A percentile compares a stretch with the other conserved stretches of the same genome.
These are phyloP conservation scores for Caenorhabditis briggsae DNA, from an alignment of 1,140 invertebrate genomes.

Conservation along the genomic window DNA sequence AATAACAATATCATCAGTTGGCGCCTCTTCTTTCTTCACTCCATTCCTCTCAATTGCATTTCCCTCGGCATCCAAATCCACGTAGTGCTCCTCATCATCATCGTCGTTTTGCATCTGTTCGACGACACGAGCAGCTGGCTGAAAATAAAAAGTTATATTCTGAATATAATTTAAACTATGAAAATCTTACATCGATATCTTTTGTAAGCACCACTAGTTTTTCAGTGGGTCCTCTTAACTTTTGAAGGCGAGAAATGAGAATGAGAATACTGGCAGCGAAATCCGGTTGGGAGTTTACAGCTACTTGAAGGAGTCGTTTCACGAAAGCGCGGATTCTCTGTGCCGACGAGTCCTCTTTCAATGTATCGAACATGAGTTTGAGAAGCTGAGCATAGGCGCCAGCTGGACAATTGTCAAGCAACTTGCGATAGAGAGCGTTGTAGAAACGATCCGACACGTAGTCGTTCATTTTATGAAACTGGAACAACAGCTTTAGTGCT, in stretches of 20 bases:
- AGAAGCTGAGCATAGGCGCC: slow-evolving; percentile 87
- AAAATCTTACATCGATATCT: slow-evolving; percentile 66
- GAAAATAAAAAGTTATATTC: too few species aligned
- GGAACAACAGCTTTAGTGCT: slow-evolving; percentile 88
- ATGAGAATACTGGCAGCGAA: slow-evolving; percentile 86
- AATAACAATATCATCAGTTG: slow-evolving; percentile 69
- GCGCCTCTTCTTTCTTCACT: slow-evolving; percentile 70
- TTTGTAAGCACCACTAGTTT: neutral
- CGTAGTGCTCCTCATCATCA: slow-evolving; percentile 78
- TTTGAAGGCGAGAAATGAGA: slow-evolving; percentile 84
- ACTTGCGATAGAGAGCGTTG: slow-evolving; percentile 88
- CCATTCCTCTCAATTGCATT: slow-evolving; percentile 60
- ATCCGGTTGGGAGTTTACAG: slow-evolving; percentile 80
- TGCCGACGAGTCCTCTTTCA: slow-evolving; percentile 53
- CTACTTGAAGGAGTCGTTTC: slow-evolving; percentile 87
- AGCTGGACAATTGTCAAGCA: slow-evolving; percentile 85
- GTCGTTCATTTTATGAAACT: slow-evolving; percentile 83
- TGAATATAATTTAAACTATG: too few species aligned
- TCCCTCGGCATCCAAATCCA: slow-evolving; percentile 74
- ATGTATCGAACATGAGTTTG: slow-evolving; percentile 85
- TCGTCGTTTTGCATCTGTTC: slow-evolving; percentile 78
- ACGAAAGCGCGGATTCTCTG: slow-evolving; percentile 86
- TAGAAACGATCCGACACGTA: slow-evolving; percentile 85
- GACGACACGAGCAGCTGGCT: slow-evolving; percentile 12
- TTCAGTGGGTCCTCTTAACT: slow-evolving; percentile 25